phyloP scores from a whole-genome alignment of 92 coral and sea anemone species.

The Umimayanthus kanabou region DNA sequence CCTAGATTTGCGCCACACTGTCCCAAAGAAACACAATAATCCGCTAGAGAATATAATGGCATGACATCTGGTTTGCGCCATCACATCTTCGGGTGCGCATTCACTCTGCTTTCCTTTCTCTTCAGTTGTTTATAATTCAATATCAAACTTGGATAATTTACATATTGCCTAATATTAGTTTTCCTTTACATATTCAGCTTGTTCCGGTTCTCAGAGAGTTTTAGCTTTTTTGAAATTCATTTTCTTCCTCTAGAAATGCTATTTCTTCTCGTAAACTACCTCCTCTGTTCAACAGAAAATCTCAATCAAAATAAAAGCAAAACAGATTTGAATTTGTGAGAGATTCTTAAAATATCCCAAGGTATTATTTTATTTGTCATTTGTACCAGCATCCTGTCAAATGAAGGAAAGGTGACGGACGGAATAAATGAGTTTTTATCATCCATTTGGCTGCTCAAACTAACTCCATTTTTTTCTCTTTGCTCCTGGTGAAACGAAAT shows the following conservation, averaged over 20 bases:
- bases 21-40: not conserved
- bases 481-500: not conserved
- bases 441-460: not conserved
- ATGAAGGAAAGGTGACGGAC: not conserved
- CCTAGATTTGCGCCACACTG: not conserved
- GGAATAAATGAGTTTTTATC: not conserved
- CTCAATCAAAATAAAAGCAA: not conserved
- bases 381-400: conserved; percentile 1
- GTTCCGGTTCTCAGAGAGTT: conserved; percentile 26
- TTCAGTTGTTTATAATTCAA: not conserved
- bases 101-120: not conserved
- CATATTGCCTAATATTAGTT: conserved; percentile 34
- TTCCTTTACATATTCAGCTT: conserved; percentile 31
- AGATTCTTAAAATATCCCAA: not conserved
- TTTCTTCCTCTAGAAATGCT: not conserved
- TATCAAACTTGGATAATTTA: conserved; percentile 17
- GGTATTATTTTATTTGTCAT: not conserved
- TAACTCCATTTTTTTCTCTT: not conserved
- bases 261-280: not conserved
- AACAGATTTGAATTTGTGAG: not conserved
- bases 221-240: not conserved
- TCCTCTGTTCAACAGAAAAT: not conserved
- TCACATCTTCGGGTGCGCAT: not conserved
- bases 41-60: not conserved
- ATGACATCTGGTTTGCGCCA: not conserved